Base-by-base conservation (phyloP, 2,888 invertebrate genomes). In the Hirtodrosophila confusa region DNA sequence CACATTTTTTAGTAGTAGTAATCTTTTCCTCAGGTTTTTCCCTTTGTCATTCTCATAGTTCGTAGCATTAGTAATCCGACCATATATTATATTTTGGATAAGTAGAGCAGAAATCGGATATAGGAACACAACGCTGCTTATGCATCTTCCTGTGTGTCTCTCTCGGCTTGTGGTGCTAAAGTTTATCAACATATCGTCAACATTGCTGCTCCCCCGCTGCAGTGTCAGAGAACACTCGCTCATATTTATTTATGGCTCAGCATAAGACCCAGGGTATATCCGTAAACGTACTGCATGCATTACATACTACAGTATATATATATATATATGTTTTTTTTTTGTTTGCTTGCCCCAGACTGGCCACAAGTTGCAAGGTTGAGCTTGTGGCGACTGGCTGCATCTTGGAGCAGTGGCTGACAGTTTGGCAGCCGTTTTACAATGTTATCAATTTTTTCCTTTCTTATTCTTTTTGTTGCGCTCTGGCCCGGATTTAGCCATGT, bases 151-250 rank as follows among this genome's bases (percentile, higher is more conserved):
- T 50, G 41, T 56, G 33, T 65, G 64, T 61, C 58, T 64, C 43
- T 47, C 36, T 60, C 48, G 45, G 63, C 44, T 68, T 62, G 57
- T 53, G 70, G 78, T 83, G 84, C 78, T 79, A 78, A 83, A 76
- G 78, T 85, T 82, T 86, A 85, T 88, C 80, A 83, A 86, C 86
- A 83, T 86, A 75, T 80, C 84, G 88, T 79, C 85, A 71, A 69
- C 69, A 70, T 74, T 65, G 75, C 64, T 70, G 63, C 43, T 31
- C 27, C 31, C 10, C 31, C 12, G 45, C 50, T 70, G 65, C 51
- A 63, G 69, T 62, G 80, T 60, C 63, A 49, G 68, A 54, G 49
- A 67, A 58, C 69, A 77, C 48, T 84, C 65, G 69, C 78, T 83
- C 86, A 83, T 86, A 83, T 83, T 83, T 83, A 83, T 83, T 83